phyloP scores from a whole-genome alignment of 2,113 vertebrate genomes.

The Alouatta palliata region DNA sequence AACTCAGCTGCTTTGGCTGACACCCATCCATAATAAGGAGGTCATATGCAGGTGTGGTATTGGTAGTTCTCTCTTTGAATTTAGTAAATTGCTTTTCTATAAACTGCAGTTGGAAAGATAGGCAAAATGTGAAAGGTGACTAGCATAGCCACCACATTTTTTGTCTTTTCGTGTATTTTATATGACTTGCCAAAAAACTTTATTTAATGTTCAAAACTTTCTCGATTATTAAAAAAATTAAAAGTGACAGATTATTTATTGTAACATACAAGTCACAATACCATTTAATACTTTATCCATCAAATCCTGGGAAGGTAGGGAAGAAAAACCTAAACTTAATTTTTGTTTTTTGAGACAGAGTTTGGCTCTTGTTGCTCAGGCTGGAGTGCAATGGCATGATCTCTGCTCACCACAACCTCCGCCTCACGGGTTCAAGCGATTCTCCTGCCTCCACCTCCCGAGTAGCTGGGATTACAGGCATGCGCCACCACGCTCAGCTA shows the following conservation, averaged over 20 bases:
- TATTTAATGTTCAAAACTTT: conserved; percentile 8
- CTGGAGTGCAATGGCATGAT: too few species aligned
- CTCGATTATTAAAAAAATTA: background rate
- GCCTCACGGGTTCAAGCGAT: too few species aligned
- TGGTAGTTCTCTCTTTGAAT: conserved; percentile 22
- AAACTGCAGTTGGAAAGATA: background rate
- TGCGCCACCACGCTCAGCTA: too few species aligned
- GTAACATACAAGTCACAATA: background rate
- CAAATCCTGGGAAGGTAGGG: background rate
- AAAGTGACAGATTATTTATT: conserved; percentile 6
- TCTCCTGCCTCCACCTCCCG: too few species aligned
- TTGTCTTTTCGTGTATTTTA: background rate
- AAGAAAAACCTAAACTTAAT: background rate
- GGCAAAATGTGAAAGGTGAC: background rate
- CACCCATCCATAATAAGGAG: background rate
- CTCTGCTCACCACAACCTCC: too few species aligned
- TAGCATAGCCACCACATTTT: background rate
- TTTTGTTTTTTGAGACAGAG: too few species aligned
- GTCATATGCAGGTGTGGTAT: background rate
- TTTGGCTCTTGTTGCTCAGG: too few species aligned
- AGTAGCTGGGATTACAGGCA: too few species aligned
- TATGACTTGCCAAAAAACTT: background rate
- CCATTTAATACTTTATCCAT: conserved; percentile 10
- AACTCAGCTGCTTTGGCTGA: background rate
- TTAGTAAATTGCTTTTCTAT: conserved; percentile 6